Percentiles rank a stretch among this genome's conserved stretches.
These are phyloP conservation scores for Leptinotarsa defecta DNA, from an alignment of 1,140 invertebrate species.

Conservation along the genomic window DNA sequence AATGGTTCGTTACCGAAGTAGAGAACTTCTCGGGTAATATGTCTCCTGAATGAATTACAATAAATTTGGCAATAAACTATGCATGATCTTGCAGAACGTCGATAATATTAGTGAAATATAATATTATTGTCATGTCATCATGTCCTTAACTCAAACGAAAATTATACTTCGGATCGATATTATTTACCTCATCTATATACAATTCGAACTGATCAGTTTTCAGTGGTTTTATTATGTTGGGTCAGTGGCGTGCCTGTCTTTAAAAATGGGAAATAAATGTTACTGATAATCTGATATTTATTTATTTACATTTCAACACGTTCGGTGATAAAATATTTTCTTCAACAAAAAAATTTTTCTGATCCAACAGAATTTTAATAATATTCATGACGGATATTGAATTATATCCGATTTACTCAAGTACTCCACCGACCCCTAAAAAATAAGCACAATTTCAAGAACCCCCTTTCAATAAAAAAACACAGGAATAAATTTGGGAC, in stretches of 20 bases:
- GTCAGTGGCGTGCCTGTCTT: background rate
- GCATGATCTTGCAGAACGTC: background rate
- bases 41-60: background rate
- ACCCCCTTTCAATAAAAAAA: too few species aligned
- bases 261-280: too few species aligned
- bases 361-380: too few species aligned
- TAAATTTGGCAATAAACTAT: background rate
- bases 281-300: too few species aligned
- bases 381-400: too few species aligned
- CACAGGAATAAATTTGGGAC: too few species aligned
- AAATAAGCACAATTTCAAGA: too few species aligned
- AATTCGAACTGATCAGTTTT: slow-evolving; percentile 10
- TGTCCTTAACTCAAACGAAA: background rate
- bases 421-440: too few species aligned
- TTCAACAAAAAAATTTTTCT: too few species aligned
- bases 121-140: slow-evolving; percentile 19
- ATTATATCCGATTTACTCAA: too few species aligned
- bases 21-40: background rate
- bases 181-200: background rate
- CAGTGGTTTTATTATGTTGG: slow-evolving; percentile 1
- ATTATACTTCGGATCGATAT: slow-evolving; percentile 7
- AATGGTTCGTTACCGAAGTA: slow-evolving; percentile 1
- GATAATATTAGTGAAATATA: slow-evolving; percentile 17
- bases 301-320: too few species aligned
- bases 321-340: too few species aligned